Evolutionary conservation across 2,888 invertebrate genomes (phyloP).

Genomic region (Craniophora ligustri): DNA sequence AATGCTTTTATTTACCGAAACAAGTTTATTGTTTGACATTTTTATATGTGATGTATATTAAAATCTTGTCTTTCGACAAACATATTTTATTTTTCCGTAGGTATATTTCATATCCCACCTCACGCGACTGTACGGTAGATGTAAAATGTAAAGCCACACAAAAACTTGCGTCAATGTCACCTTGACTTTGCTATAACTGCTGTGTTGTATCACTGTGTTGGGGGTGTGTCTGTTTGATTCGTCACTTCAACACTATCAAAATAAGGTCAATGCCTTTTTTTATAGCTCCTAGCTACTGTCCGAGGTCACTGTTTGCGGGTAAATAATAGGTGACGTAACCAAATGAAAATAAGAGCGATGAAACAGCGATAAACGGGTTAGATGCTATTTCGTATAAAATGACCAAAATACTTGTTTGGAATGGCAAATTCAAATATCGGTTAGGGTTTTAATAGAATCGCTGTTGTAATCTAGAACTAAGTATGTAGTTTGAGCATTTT

Average conservation of each 20-base stretch:
- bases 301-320: constrained; percentile 25
- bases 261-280: constrained; percentile 36
- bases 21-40: too few relatives aligned
- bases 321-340: constrained; percentile 9
- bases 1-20: too few relatives aligned
- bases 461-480: too few relatives aligned
- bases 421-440: neutral
- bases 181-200: constrained; percentile 38
- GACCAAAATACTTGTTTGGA: neutral
- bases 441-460: neutral
- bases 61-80: too few relatives aligned
- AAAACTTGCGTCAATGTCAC: constrained; percentile 37
- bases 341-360: neutral
- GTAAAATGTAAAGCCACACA: constrained; percentile 21
- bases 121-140: constrained; percentile 2
- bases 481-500: too few relatives aligned
- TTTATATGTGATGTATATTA: too few relatives aligned
- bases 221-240: constrained; percentile 39
- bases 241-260: constrained; percentile 31
- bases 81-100: too few relatives aligned
- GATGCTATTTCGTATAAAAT: neutral
- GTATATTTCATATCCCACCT: too few relatives aligned
- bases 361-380: neutral
- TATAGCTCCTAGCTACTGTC: constrained; percentile 14
- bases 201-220: constrained; percentile 31